Evolutionary conservation across 2,797 vertebrate genomes (phyloP).

Genomic region (Phylloscopus collybita): DNA sequence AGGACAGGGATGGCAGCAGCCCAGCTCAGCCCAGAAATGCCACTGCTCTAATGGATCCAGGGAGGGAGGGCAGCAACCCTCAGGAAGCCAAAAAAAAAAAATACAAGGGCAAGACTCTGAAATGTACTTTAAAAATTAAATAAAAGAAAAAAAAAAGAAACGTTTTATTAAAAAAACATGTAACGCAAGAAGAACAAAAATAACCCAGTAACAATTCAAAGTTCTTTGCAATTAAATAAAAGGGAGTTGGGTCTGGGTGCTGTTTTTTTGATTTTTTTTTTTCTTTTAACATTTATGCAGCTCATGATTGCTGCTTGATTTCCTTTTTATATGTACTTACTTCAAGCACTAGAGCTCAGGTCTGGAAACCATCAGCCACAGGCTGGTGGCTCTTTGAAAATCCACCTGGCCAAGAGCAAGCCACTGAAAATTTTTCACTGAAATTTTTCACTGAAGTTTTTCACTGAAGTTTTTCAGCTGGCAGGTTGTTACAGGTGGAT

Average conservation of each 20-base stretch:
- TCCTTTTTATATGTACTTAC: not conserved
- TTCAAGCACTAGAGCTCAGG: not conserved
- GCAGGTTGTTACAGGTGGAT: rapidly evolving
- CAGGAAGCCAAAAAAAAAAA: not conserved
- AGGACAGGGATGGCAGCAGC: not conserved
- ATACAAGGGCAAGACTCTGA: not conserved
- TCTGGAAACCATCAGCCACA: not conserved
- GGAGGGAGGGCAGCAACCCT: not conserved
- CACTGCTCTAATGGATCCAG: not conserved
- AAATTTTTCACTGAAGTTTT: no score
- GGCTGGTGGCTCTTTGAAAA: not conserved
- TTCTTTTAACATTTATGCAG: not conserved
- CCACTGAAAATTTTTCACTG: not conserved
- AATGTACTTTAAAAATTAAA: not conserved
- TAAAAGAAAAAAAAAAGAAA: not conserved
- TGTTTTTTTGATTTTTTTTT: not conserved
- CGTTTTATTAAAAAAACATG: rapidly evolving
- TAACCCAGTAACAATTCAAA: not conserved
- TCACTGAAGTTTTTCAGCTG: not conserved
- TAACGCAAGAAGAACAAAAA: not conserved
- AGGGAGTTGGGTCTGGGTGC: rapidly evolving
- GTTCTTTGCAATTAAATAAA: not conserved
- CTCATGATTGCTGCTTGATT: not conserved
- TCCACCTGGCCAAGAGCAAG: not conserved
- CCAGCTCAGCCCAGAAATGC: not conserved